A percentile compares a stretch with the other conserved stretches of the same genome.
These are phyloP conservation scores for Clarias gariepinus DNA, from an alignment of 2,113 vertebrate species.

Conservation along the genomic window DNA sequence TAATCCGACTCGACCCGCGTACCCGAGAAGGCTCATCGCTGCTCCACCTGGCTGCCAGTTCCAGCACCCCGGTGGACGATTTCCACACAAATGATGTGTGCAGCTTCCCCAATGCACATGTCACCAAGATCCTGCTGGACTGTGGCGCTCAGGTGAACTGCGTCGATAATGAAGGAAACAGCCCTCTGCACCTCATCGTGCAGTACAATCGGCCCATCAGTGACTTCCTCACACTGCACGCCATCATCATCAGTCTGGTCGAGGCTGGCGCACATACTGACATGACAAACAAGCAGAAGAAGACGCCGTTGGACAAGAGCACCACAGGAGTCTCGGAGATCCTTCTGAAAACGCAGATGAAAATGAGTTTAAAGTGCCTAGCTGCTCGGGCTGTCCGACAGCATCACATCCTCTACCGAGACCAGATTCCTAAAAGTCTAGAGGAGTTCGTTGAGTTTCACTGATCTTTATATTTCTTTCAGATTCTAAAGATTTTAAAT, in stretches of 20 bases:
- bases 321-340: conserved; percentile 97
- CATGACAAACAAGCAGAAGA: conserved; percentile 97
- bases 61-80: conserved; percentile 89
- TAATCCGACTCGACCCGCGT: conserved; percentile 89
- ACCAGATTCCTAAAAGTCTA: conserved; percentile 95
- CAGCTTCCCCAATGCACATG: conserved; percentile 91
- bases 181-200: conserved; percentile 92
- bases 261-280: conserved; percentile 97
- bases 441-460: conserved; percentile 98
- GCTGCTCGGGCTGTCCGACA: conserved; percentile 91
- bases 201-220: conserved; percentile 99
- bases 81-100: conserved; percentile 98
- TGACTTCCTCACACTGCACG: conserved; percentile 95
- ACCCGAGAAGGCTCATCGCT: conserved; percentile 86
- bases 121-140: conserved; percentile 91
- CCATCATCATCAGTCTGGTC: conserved; percentile 95
- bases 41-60: conserved; percentile 92
- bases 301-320: conserved; percentile 95
- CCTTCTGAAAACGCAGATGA: conserved; percentile 97
- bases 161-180: conserved; percentile 89
- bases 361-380: conserved; percentile 99
- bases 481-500: conserved; percentile 22
- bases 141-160: conserved; percentile 91
- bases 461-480: conserved; percentile 61
- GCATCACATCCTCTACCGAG: conserved; percentile 89